Conservation (phyloP, 2,888 invertebrate genomes). For the Diogma glabrata region DNA sequence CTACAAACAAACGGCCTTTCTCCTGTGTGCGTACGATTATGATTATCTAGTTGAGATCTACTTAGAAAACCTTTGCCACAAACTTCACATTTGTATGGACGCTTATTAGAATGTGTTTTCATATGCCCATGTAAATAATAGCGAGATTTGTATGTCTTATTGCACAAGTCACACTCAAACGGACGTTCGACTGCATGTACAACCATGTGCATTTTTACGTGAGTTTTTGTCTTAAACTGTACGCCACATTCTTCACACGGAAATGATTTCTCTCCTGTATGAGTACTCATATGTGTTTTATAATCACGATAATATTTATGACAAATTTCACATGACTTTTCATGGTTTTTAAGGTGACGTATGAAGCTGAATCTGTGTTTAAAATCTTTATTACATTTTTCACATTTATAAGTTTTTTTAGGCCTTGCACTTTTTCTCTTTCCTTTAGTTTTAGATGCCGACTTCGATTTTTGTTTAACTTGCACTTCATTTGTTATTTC, state of each 20-base stretch:
- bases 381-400: too few relatives aligned
- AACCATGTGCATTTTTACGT: background rate
- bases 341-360: too few relatives aligned
- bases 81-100: background rate
- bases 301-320: background rate
- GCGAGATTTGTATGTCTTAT: background rate
- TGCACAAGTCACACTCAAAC: background rate
- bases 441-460: too few relatives aligned
- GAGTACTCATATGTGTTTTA: background rate
- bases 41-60: background rate
- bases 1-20: background rate
- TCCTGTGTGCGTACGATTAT: background rate
- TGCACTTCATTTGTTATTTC: too few relatives aligned
- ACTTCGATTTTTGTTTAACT: too few relatives aligned
- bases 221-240: background rate
- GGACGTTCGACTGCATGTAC: background rate
- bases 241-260: background rate
- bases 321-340: background rate
- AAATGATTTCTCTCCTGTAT: background rate
- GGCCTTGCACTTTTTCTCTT: too few relatives aligned
- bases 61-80: conserved; percentile 4
- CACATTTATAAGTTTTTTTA: too few relatives aligned
- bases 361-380: too few relatives aligned
- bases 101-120: background rate
- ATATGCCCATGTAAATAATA: background rate